Base-by-base conservation (phyloP, 2,113 vertebrate species). In the Gallinago media region DNA sequence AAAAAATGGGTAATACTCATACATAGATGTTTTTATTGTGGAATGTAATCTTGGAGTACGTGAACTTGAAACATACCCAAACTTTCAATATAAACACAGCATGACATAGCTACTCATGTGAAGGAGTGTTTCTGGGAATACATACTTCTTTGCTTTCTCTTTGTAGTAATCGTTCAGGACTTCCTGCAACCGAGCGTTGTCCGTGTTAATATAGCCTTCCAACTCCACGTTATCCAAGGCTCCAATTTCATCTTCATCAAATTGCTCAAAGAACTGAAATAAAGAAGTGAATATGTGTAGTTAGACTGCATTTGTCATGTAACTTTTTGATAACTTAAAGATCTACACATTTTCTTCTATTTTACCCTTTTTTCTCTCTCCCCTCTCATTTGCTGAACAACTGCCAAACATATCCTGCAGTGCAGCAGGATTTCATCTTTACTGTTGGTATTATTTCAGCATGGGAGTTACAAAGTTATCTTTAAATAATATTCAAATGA, bases 171-270 rank as follows among this genome's bases (percentile, higher is more conserved):
- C 99, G 49, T 98, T 98, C 91, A 99, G 98, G 52, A 99, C 98
- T 86, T 99, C 99, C 21, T 99, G 98, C 84, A 99, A 93, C 1
- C 99, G 98, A 50, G 27, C 78, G 80, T 99, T 99, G 97, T 98
- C 98, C 0, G 98, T 98, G 58, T 98, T 96, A 88, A 99, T 99
- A 85, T 97, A 99, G 21, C 99, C 99, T 97, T 99, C 99, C 93
- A 99, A 96, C 94, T 99, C 99, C 1, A 98, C 98, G 15, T 99
- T 99, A 97, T 99, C 99, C 98, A 99, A 96, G 15, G 99, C 98
- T 73, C 99, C 99, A 59, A 99, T 99, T 97, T 99, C 99, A 88
- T 99, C 99, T 27, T 99, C 99, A 27, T 99, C 99, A 95, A 99
- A 99, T 80, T 99, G 99, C 50, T 99, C 99, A 67, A 98, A 99